phyloP scores from a whole-genome alignment of 2,888 invertebrate species.

The Endotricha flammealis region DNA sequence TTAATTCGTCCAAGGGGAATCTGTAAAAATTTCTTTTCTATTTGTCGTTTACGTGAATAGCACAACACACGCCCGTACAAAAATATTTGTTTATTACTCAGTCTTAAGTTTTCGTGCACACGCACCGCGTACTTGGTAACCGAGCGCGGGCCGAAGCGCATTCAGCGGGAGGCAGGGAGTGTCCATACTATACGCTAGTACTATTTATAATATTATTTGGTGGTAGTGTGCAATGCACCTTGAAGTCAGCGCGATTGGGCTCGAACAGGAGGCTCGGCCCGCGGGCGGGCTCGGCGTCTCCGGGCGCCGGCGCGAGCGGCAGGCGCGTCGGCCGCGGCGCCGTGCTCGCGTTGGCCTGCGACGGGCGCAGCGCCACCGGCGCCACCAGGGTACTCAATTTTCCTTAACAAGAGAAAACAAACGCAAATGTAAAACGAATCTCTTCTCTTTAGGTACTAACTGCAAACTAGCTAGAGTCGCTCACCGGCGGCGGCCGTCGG shows the following conservation, averaged over 20 bases:
- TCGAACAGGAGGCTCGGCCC: constrained; percentile 48
- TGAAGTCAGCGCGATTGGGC: constrained; percentile 59
- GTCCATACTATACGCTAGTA: background rate
- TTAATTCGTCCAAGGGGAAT: no score
- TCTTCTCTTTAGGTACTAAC: no score
- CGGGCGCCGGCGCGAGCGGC: constrained; percentile 2
- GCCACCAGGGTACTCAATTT: background rate
- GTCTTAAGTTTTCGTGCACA: no score
- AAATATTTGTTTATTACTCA: background rate
- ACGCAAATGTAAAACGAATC: background rate
- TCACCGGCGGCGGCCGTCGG: no score
- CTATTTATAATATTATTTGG: background rate
- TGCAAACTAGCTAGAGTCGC: no score
- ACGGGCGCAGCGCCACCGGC: constrained; percentile 1
- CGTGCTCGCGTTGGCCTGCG: background rate
- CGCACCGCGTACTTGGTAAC: no score
- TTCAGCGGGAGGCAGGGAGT: no score
- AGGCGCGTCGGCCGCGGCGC: constrained; percentile 1
- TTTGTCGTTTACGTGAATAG: background rate
- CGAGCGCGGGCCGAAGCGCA: no score
- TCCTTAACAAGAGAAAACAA: no score
- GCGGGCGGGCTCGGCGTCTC: constrained; percentile 1
- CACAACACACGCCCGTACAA: background rate
- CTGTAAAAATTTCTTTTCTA: no score
- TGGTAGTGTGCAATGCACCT: constrained; percentile 28